A percentile compares a stretch with the other conserved stretches of the same genome.
Conservation (phyloP, 2,888 invertebrate genomes). For the Pammene fasciana region DNA sequence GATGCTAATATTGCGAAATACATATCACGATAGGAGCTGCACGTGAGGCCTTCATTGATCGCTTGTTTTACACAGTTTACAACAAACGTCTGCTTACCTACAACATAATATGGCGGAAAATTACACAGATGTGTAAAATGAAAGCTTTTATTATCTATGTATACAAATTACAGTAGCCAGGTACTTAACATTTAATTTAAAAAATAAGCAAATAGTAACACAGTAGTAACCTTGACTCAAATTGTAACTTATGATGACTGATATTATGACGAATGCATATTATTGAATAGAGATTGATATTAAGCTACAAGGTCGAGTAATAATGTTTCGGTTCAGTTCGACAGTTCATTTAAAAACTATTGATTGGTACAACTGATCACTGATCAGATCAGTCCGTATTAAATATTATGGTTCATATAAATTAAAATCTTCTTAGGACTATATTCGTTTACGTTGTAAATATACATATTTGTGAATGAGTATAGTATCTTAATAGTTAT, state of each 20-base stretch:
- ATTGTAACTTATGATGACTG: conserved; percentile 18
- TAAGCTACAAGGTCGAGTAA: conserved; percentile 17
- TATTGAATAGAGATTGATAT: conserved; percentile 21
- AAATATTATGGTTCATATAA: not conserved
- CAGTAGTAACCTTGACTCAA: conserved; percentile 21
- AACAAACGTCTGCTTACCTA: not conserved
- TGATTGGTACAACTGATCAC: not conserved
- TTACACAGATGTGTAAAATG: too few species aligned
- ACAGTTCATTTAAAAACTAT: not conserved
- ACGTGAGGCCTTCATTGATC: not conserved
- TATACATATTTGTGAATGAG: not conserved
- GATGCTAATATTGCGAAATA: conserved; percentile 20
- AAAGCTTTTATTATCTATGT: too few species aligned
- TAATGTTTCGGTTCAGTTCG: not conserved
- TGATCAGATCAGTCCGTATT: not conserved
- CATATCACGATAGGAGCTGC: not conserved
- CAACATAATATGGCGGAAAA: too few species aligned
- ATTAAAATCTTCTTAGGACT: not conserved
- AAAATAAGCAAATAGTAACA: not conserved
- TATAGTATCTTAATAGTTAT: not conserved
- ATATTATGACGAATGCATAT: conserved; percentile 19
- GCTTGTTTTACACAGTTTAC: not conserved
- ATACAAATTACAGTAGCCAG: not conserved
- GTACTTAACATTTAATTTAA: not conserved
- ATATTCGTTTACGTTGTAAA: not conserved